A percentile compares a stretch with the other conserved stretches of the same genome.
Evolutionary conservation across 2,113 vertebrate species (phyloP).

Genomic region (Psilopogon haemacephalus): DNA sequence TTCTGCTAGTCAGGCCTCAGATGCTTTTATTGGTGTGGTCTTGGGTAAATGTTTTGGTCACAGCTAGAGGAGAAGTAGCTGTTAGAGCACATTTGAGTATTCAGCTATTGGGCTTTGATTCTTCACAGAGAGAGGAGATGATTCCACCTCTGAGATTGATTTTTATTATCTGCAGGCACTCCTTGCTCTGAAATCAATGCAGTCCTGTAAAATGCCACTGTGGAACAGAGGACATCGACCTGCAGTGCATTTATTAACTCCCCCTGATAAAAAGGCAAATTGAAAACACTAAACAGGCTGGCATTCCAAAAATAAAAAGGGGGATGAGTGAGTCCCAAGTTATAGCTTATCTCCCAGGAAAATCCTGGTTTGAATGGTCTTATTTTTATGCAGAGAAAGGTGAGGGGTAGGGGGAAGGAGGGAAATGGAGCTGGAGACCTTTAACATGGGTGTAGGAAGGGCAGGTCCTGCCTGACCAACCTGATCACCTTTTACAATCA

Average conservation of each 20-base stretch:
- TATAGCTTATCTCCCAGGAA: neutral
- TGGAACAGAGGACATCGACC: conserved; percentile 16
- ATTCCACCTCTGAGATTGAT: neutral
- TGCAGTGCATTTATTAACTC: conserved; percentile 30
- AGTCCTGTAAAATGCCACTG: conserved; percentile 32
- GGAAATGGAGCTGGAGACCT: no score
- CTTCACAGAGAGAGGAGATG: conserved; percentile 1
- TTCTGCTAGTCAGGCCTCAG: neutral
- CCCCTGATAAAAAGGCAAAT: neutral
- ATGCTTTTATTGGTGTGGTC: neutral
- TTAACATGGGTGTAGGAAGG: no score
- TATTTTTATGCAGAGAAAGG: neutral
- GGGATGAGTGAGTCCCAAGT: neutral
- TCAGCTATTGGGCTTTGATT: neutral
- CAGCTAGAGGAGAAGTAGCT: neutral
- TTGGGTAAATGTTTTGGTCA: neutral
- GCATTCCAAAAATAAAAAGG: neutral
- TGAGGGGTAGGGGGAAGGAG: neutral
- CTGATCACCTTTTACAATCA: no score
- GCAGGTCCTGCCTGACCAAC: no score
- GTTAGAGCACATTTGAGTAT: neutral
- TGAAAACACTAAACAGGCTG: neutral
- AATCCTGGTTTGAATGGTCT: neutral
- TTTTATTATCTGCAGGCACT: conserved; percentile 15
- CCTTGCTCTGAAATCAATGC: conserved; percentile 37